Evolutionary conservation across 2,888 invertebrate genomes (phyloP).

Genomic region (Leucophenga montana): DNA sequence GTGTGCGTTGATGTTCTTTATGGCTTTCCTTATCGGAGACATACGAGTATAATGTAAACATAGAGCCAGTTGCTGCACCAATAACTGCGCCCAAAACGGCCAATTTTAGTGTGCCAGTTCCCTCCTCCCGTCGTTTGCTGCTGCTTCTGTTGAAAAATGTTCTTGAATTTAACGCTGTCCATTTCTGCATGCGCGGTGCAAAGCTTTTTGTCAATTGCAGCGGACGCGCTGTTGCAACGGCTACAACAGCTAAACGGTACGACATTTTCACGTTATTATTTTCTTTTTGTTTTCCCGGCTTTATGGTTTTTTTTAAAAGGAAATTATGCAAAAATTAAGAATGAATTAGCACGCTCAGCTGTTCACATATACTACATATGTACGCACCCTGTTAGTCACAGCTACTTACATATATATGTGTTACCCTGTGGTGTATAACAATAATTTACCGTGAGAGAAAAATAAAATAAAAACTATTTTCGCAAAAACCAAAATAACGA

Average conservation of each 20-base stretch:
- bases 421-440: no score
- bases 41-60: slow-evolving; percentile 71
- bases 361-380: no score
- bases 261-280: slow-evolving; percentile 50
- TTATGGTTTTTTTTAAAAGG: not conserved
- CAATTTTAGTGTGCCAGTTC: slow-evolving; percentile 73
- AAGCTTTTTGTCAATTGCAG: slow-evolving; percentile 18
- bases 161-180: slow-evolving; percentile 31
- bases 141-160: slow-evolving; percentile 16
- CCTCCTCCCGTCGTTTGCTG: slow-evolving; percentile 32
- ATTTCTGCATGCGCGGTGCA: slow-evolving; percentile 30
- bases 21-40: slow-evolving; percentile 63
- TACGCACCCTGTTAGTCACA: no score
- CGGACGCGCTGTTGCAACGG: slow-evolving; percentile 32
- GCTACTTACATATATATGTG: no score
- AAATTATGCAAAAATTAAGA: slow-evolving; percentile 50
- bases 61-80: slow-evolving; percentile 76
- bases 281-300: slow-evolving; percentile 31
- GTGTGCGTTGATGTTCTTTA: slow-evolving; percentile 70
- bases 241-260: slow-evolving; percentile 52
- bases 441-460: no score
- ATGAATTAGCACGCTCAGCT: slow-evolving; percentile 31
- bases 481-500: not conserved
- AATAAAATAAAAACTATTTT: no score
- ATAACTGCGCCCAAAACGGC: slow-evolving; percentile 77